A percentile compares a stretch with the other conserved stretches of the same genome.
Evolutionary conservation across 2,888 invertebrate species (phyloP).

Genomic region (Matsumyia berberina): DNA sequence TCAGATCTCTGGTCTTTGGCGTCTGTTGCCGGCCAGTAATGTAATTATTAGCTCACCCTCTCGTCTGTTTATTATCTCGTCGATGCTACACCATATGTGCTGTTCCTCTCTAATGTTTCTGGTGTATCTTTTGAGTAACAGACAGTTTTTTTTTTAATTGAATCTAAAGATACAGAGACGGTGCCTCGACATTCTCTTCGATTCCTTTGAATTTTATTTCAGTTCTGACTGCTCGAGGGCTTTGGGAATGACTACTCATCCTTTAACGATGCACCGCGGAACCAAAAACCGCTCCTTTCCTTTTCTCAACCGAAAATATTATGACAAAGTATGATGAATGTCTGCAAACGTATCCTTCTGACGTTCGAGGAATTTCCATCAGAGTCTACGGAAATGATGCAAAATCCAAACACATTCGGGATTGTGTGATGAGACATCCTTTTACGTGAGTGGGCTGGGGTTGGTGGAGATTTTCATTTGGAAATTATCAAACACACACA

Average conservation of each 20-base stretch:
- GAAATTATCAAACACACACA: constrained; percentile 2
- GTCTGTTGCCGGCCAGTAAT: constrained; percentile 29
- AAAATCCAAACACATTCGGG: constrained; percentile 15
- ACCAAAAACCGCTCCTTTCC: no score
- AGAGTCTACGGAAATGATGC: not conserved
- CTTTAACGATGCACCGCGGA: not conserved
- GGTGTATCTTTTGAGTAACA: constrained; percentile 9
- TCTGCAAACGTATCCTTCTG: constrained; percentile 9
- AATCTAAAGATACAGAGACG: constrained; percentile 21
- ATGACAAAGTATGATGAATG: constrained; percentile 46
- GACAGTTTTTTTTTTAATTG: constrained; percentile 24
- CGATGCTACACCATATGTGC: constrained; percentile 19
- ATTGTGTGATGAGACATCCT: constrained; percentile 1
- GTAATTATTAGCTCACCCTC: constrained; percentile 44
- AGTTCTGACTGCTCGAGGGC: not conserved
- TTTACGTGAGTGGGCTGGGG: not conserved
- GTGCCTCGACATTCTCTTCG: constrained; percentile 22
- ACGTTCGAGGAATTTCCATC: not conserved
- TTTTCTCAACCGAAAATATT: constrained; percentile 5
- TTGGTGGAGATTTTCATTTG: not conserved
- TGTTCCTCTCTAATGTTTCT: constrained; percentile 7
- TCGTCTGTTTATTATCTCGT: constrained; percentile 39
- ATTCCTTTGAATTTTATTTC: constrained; percentile 14
- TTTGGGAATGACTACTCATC: not conserved
- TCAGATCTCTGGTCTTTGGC: constrained; percentile 18